These are phyloP conservation scores for Pyrocoelia pectoralis DNA, from an alignment of 2,888 invertebrate species.

Conservation along the genomic window DNA sequence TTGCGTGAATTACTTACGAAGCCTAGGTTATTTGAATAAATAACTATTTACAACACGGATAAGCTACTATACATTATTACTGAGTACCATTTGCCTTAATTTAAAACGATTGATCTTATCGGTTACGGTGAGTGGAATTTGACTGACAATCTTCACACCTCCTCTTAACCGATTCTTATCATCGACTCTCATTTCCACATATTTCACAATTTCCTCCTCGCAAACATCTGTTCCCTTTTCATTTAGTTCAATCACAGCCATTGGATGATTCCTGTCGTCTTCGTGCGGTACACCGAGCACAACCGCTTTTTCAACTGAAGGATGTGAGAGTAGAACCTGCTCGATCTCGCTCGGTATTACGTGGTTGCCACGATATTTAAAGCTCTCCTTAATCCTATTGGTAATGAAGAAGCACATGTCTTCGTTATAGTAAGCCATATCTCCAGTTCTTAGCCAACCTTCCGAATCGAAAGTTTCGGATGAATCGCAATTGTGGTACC, in stretches of 20 bases:
- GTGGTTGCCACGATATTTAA: constrained; percentile 62
- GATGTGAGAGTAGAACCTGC: constrained; percentile 71
- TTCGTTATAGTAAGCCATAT: constrained; percentile 61
- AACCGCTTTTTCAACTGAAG: constrained; percentile 77
- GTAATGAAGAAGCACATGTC: constrained; percentile 59
- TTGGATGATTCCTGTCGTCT: constrained; percentile 75
- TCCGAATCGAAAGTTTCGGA: constrained; percentile 57
- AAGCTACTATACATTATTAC: neutral
- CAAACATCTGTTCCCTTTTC: constrained; percentile 26
- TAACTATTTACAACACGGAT: too few relatives aligned
- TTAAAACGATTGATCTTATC: constrained; percentile 32
- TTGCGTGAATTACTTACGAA: too few relatives aligned
- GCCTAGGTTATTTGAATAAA: too few relatives aligned
- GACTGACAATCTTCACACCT: constrained; percentile 37
- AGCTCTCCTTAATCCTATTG: constrained; percentile 60
- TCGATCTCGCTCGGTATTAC: constrained; percentile 84
- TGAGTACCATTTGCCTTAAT: constrained; percentile 16
- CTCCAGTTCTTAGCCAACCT: constrained; percentile 63
- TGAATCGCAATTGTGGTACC: constrained; percentile 61
- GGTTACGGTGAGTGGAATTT: constrained; percentile 34
- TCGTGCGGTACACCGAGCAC: constrained; percentile 79
- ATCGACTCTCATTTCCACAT: constrained; percentile 37
- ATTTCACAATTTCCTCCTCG: constrained; percentile 39
- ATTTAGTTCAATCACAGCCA: constrained; percentile 66
- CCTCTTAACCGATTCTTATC: constrained; percentile 39